Percentiles rank a stretch among this genome's conserved stretches.
Evolutionary conservation across 2,797 vertebrate species (phyloP).

Genomic region (Cetoscarus ocellatus): DNA sequence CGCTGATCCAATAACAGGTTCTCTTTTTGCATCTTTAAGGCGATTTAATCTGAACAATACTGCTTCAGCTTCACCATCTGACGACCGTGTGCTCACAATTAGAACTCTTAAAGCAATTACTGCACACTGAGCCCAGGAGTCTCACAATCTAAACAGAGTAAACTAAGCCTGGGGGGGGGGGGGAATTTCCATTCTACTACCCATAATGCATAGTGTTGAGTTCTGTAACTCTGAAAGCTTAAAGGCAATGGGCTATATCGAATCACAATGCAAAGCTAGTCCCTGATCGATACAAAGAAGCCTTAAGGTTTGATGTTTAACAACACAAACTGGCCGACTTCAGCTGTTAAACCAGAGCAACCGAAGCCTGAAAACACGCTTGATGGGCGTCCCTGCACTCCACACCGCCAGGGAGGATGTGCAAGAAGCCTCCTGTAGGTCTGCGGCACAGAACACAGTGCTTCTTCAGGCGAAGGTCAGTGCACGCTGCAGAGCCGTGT

Average conservation of each 20-base stretch:
- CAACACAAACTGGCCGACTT: slow-evolving; percentile 6
- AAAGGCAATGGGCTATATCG: slow-evolving; percentile 29
- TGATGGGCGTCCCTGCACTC: slow-evolving; percentile 10
- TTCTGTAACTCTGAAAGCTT: slow-evolving; percentile 23
- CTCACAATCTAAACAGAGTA: slow-evolving; percentile 29
- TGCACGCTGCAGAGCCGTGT: slow-evolving; percentile 8
- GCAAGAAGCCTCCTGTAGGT: slow-evolving; percentile 24
- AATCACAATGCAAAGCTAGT: slow-evolving; percentile 45
- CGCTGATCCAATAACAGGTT: slow-evolving; percentile 12
- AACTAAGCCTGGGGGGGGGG: slow-evolving; percentile 35
- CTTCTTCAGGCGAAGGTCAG: slow-evolving; percentile 41
- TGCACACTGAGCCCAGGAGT: slow-evolving; percentile 37
- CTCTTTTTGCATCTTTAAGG: slow-evolving; percentile 41
- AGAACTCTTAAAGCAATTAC: slow-evolving; percentile 50
- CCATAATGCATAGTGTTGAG: slow-evolving; percentile 15
- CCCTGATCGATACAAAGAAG: slow-evolving; percentile 16
- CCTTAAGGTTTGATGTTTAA: slow-evolving; percentile 30
- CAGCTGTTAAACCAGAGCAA: slow-evolving; percentile 11
- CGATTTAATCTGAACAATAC: slow-evolving; percentile 22
- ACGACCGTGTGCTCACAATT: slow-evolving; percentile 41
- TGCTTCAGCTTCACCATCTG: slow-evolving; percentile 18
- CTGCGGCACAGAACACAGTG: slow-evolving; percentile 6
- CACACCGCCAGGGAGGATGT: not conserved
- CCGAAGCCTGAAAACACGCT: not conserved
- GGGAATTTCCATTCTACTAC: slow-evolving; percentile 31